Evolutionary conservation across 2,797 vertebrate species (phyloP).

Genomic region (Eulemur mongoz): DNA sequence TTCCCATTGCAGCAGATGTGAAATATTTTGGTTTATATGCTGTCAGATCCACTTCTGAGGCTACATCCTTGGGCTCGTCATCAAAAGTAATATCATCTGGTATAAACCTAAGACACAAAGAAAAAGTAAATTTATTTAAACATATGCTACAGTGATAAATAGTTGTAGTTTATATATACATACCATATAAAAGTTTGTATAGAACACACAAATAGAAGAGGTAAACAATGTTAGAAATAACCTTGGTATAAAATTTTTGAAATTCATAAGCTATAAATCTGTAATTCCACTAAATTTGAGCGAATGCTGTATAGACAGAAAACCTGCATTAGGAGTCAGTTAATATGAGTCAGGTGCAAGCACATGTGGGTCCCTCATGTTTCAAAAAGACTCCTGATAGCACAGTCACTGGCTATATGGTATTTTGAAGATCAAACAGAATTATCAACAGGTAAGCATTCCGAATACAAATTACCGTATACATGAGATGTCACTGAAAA

Average conservation of each 20-base stretch:
- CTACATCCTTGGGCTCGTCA: slow-evolving; percentile 91
- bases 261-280: slow-evolving; percentile 54
- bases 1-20: slow-evolving; percentile 90
- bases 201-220: slow-evolving; percentile 40
- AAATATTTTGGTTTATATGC: slow-evolving; percentile 95
- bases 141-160: slow-evolving; percentile 59
- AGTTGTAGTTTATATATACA: slow-evolving; percentile 55
- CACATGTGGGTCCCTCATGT: background rate
- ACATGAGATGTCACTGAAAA: background rate
- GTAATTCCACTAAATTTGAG: slow-evolving; percentile 45
- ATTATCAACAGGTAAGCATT: slow-evolving; percentile 7
- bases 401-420: background rate
- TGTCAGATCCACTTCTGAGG: slow-evolving; percentile 91
- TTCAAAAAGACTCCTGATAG: slow-evolving; percentile 24
- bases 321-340: slow-evolving; percentile 9
- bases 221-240: slow-evolving; percentile 58
- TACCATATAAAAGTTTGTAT: slow-evolving; percentile 37
- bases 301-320: slow-evolving; percentile 13
- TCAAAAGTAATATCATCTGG: slow-evolving; percentile 91
- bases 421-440: slow-evolving; percentile 33
- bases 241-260: slow-evolving; percentile 43
- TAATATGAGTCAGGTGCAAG: slow-evolving; percentile 34
- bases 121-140: slow-evolving; percentile 77
- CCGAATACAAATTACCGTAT: slow-evolving; percentile 21
- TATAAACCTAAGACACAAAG: slow-evolving; percentile 90